Conservation (phyloP, 2,888 invertebrate genomes). For the Eueremaeus valkanovi region DNA sequence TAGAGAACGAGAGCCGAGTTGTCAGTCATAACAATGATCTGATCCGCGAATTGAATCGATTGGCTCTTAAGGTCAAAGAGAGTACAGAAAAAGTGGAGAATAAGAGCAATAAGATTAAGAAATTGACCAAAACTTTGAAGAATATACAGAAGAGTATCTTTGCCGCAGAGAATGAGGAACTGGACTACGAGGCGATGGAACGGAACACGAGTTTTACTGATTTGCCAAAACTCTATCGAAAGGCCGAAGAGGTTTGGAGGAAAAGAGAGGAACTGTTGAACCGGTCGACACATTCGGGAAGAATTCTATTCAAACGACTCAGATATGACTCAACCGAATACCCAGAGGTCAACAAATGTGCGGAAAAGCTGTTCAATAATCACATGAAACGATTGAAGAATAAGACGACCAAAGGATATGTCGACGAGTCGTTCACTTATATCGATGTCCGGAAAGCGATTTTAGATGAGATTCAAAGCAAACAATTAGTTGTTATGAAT, state of each 20-base stretch:
- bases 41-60: neutral
- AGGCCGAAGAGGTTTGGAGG: neutral
- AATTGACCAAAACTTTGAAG: neutral
- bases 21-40: slow-evolving; percentile 8
- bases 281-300: neutral
- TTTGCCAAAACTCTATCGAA: neutral
- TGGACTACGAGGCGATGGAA: neutral
- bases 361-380: neutral
- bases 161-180: neutral
- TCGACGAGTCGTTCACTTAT: slow-evolving; percentile 26
- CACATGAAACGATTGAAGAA: neutral
- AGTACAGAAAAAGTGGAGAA: neutral
- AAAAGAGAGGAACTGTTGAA: slow-evolving; percentile 16
- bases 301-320: neutral
- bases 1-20: neutral
- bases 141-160: neutral
- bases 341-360: neutral
- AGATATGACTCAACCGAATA: neutral
- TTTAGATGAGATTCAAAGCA: neutral
- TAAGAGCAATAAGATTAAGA: neutral
- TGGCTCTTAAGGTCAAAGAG: neutral
- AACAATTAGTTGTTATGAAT: neutral
- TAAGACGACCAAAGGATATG: neutral
- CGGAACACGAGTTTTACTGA: neutral
- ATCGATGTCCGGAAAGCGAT: slow-evolving; percentile 15